Conservation (phyloP, 2,888 invertebrate genomes). For the Drosophila phalerata region DNA sequence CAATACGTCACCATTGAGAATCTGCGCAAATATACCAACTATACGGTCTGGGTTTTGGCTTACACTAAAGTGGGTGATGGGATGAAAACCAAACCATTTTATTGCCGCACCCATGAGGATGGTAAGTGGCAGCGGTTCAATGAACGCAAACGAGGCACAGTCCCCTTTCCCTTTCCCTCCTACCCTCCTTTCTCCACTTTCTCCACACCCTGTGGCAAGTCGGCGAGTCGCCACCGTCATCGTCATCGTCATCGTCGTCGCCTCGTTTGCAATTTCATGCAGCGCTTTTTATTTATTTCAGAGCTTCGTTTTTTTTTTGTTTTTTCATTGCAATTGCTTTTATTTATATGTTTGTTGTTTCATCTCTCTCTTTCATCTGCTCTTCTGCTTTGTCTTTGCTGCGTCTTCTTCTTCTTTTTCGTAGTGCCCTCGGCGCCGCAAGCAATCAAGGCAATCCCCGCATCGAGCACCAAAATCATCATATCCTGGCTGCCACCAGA, state of each 20-base stretch:
- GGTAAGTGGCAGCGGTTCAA: conserved; percentile 87
- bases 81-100: conserved; percentile 92
- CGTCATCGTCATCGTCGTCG: conserved; percentile 40
- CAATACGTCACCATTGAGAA: conserved; percentile 88
- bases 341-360: conserved; percentile 40
- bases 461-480: conserved; percentile 93
- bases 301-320: conserved; percentile 38
- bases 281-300: conserved; percentile 43
- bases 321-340: conserved; percentile 48
- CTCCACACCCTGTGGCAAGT: conserved; percentile 2
- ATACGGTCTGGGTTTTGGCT: conserved; percentile 95
- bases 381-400: conserved; percentile 16
- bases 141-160: conserved; percentile 74
- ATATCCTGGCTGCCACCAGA: conserved; percentile 96
- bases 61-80: conserved; percentile 96
- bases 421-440: conserved; percentile 95
- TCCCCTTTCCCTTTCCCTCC: not conserved
- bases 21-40: conserved; percentile 94
- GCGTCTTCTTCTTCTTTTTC: conserved; percentile 53
- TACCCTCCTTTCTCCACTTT: not conserved
- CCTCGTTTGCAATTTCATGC: conserved; percentile 70
- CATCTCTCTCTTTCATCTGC: conserved; percentile 1
- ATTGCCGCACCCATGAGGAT: conserved; percentile 95
- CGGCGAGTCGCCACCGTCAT: not conserved
- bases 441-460: conserved; percentile 95